phyloP scores from a whole-genome alignment of 1,140 invertebrate genomes.

The Drosophila albomicans region DNA sequence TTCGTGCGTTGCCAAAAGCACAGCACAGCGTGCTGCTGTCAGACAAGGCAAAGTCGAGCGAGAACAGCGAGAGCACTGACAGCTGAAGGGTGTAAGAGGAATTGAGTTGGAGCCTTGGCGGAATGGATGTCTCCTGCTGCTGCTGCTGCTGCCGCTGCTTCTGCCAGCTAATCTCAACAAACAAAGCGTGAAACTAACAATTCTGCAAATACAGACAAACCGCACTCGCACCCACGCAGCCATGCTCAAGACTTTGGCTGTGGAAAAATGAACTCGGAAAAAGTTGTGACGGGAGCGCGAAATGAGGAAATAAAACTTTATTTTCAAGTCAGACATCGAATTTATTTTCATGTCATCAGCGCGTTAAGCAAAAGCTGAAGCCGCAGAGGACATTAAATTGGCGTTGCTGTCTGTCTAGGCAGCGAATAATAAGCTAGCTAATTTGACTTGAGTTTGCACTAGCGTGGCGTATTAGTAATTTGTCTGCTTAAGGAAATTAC shows the following conservation, averaged over 20 bases:
- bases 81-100: not conserved
- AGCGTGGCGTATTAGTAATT: slow-evolving; percentile 56
- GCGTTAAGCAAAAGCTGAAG: slow-evolving; percentile 37
- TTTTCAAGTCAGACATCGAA: slow-evolving; percentile 78
- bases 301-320: slow-evolving; percentile 73
- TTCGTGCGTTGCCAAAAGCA: slow-evolving; percentile 59
- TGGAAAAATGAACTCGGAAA: slow-evolving; percentile 10
- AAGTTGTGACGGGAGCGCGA: not conserved
- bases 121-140: slow-evolving; percentile 37
- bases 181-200: slow-evolving; percentile 84
- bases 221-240: slow-evolving; percentile 47
- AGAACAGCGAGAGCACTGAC: not conserved
- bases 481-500: slow-evolving; percentile 50
- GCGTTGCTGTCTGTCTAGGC: slow-evolving; percentile 54
- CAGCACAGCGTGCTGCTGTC: slow-evolving; percentile 39
- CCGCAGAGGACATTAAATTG: slow-evolving; percentile 60
- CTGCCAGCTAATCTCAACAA: slow-evolving; percentile 78
- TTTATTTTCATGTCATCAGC: slow-evolving; percentile 76
- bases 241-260: not conserved
- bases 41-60: not conserved
- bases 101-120: not conserved
- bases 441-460: slow-evolving; percentile 48
- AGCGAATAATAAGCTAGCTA: slow-evolving; percentile 71
- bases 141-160: no score
- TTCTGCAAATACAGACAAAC: slow-evolving; percentile 82